Percentiles rank a stretch among this genome's conserved stretches.
Conservation (phyloP, 2,797 vertebrate genomes). For the Melanotaenia trifasciata region DNA sequence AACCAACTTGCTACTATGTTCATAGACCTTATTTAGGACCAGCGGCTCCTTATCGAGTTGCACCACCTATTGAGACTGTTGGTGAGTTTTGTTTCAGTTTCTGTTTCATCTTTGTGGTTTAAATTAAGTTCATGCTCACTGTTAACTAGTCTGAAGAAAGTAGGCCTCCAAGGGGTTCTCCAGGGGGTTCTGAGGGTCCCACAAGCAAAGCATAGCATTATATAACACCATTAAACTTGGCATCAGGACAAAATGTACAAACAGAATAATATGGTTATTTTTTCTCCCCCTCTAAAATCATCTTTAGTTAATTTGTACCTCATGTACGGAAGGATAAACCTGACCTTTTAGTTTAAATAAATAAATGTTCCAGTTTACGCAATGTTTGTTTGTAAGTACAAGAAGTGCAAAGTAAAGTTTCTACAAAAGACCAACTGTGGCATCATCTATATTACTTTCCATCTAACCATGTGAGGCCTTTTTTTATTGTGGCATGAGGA, state of each 20-base stretch:
- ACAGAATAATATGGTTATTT: background rate
- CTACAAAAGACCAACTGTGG: slow-evolving; percentile 34
- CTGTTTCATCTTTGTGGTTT: slow-evolving; percentile 28
- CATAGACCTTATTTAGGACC: slow-evolving; percentile 51
- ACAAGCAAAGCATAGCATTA: background rate
- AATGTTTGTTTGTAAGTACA: slow-evolving; percentile 27
- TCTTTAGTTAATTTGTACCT: background rate
- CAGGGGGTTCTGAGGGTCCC: background rate
- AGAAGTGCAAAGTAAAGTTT: slow-evolving; percentile 63
- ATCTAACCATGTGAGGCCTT: slow-evolving; percentile 17
- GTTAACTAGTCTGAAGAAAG: slow-evolving; percentile 15
- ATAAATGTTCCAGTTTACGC: slow-evolving; percentile 12
- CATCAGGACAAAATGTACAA: background rate
- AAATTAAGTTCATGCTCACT: background rate
- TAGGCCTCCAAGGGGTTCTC: slow-evolving; percentile 9
- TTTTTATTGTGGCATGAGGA: slow-evolving; percentile 22
- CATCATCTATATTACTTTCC: slow-evolving; percentile 29
- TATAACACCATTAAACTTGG: slow-evolving; percentile 4
- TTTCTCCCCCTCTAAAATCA: background rate
- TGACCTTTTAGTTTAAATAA: background rate
- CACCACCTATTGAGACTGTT: slow-evolving; percentile 31
- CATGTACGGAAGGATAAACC: background rate
- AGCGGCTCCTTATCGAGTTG: slow-evolving; percentile 24
- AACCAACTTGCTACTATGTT: slow-evolving; percentile 56
- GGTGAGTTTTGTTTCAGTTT: slow-evolving; percentile 63